Evolutionary conservation across 2,888 invertebrate genomes (phyloP), one percentile per base, ranked within the genome.

Genomic region (Spisula subtruncata): DNA sequence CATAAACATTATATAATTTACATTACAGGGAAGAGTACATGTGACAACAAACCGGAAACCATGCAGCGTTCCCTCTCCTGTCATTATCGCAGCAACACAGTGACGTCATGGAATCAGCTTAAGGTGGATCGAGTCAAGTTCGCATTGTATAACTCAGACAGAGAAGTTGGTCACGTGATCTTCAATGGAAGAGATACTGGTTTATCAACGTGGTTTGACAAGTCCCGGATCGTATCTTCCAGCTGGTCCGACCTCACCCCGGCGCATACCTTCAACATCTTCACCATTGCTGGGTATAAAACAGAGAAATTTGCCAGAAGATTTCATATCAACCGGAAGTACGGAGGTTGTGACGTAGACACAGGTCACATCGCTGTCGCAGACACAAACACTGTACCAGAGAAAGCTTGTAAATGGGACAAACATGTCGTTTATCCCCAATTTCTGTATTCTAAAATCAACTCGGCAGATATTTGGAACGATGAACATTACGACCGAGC

Each of bases 141-240:
- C n/a, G 35, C 89, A 25, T 79, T 86, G 4, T 86, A 75, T 32
- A 79, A 83, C 10, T 41, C 66, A 35, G 75, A 54, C 0, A 54
- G 66, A n/a, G 89, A 89, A 71, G 89, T 89, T 32, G 89, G 66
- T 25, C 56, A 48, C 54, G 48, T 89, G 35, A 46, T 89, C 16
- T 89, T 89, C 80, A 60, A 89, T 75, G 83, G 83, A 5, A n/a
- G 0, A 16, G 86, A 83, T 12, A 54, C 66, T 29, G 51, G 41
- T n/a, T 48, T 46, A 14, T 80, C 32, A 29, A 75, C 29, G n/a
- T 89, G 89, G 89, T 89, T 89, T 56, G 83, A 87, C 56, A 79
- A 71, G 20, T 12, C 35, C 12, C 51, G 79, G 8, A 75, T 87
- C 18, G 41, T 71, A 8, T 16, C n/a, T 1, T 87, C 87, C 0